Conservation (phyloP, 2,888 invertebrate genomes). For the Metallyticus violacea region DNA sequence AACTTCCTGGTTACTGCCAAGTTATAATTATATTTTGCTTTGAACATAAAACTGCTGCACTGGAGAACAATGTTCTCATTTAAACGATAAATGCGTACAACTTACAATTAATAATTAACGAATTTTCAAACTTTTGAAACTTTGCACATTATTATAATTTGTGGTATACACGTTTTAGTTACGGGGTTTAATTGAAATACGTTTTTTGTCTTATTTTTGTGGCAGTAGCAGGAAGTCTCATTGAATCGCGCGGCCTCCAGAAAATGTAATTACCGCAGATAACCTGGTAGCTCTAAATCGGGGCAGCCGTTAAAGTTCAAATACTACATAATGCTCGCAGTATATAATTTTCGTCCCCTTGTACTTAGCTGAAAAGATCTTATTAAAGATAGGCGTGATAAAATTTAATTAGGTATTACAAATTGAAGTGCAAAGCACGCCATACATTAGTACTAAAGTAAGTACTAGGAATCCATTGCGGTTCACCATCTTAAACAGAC, state of each 20-base stretch:
- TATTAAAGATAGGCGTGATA: neutral
- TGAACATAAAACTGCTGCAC: no score
- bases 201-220: neutral
- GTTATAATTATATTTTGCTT: no score
- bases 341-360: neutral
- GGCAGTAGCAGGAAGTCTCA: neutral
- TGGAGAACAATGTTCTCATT: neutral
- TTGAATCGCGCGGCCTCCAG: neutral
- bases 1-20: neutral
- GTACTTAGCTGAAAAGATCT: neutral
- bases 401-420: neutral
- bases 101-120: no score
- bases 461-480: neutral
- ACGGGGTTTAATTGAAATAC: no score
- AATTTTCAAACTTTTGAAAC: no score
- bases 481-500: neutral
- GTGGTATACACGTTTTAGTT: no score
- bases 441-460: neutral
- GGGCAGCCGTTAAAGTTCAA: neutral
- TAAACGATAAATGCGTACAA: neutral
- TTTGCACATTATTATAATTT: no score
- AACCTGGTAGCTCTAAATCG: neutral
- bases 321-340: neutral
- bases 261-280: neutral
- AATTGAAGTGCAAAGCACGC: neutral